Percentiles rank a stretch among this genome's conserved stretches.
Conservation (phyloP, 2,888 invertebrate genomes). For the Dioctria linearis region DNA sequence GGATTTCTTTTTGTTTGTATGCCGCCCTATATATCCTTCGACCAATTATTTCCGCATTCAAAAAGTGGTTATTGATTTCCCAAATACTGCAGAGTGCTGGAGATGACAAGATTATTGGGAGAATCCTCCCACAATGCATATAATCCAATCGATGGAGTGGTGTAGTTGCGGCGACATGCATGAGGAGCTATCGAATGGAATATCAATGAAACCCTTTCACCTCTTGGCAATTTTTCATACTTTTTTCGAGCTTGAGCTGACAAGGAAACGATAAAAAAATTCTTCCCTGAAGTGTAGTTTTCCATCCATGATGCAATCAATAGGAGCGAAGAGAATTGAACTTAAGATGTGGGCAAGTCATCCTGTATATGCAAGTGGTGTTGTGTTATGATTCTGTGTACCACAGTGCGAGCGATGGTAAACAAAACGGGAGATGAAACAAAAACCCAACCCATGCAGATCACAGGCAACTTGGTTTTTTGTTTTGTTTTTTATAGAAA, state of each 20-base stretch:
- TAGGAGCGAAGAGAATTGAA: background rate
- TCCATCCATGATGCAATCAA: background rate
- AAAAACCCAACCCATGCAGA: background rate
- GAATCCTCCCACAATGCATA: background rate
- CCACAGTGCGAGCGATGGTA: background rate
- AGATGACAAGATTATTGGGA: slow-evolving; percentile 3
- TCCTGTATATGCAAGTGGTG: background rate
- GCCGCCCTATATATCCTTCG: background rate
- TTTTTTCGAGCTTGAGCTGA: background rate
- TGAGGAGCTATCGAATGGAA: background rate
- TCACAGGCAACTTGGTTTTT: too few relatives aligned
- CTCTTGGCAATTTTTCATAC: background rate
- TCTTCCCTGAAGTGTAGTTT: background rate
- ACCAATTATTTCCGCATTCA: slow-evolving; percentile 39
- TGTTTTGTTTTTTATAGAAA: background rate
- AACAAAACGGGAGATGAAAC: background rate
- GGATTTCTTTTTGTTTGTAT: background rate
- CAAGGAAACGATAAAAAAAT: background rate
- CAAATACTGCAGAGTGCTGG: slow-evolving; percentile 5
- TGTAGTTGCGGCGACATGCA: background rate
- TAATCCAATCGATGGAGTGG: background rate
- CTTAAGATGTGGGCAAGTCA: background rate
- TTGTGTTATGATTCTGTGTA: background rate
- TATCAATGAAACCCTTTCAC: background rate
- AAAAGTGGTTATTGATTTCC: slow-evolving; percentile 43